Percentiles rank a stretch among this genome's conserved stretches.
phyloP scores from a whole-genome alignment of 92 coral and sea anemone species.

The Scolanthus callimorphus region DNA sequence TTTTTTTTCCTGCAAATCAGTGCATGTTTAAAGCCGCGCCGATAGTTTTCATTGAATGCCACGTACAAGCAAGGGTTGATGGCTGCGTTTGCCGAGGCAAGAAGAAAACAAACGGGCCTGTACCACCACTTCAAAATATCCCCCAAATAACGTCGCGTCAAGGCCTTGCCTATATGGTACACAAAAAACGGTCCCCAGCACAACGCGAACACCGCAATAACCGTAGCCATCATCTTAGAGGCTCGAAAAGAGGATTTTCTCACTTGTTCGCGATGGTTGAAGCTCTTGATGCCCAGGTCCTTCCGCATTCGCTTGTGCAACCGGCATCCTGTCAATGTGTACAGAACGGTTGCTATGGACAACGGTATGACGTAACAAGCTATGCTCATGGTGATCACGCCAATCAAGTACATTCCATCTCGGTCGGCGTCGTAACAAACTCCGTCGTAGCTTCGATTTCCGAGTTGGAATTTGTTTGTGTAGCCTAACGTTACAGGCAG shows the following conservation, averaged over 20 bases:
- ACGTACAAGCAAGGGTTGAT: slow-evolving; percentile 23
- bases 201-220: slow-evolving; percentile 9
- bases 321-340: slow-evolving; percentile 16
- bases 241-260: slow-evolving; percentile 10
- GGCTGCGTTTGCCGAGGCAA: slow-evolving; percentile 21
- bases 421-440: slow-evolving; percentile 17
- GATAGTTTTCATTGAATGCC: slow-evolving; percentile 8
- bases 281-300: background rate
- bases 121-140: slow-evolving; percentile 7
- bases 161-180: slow-evolving; percentile 19
- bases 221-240: slow-evolving; percentile 15
- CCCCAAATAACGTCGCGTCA: slow-evolving; percentile 1
- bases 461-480: background rate
- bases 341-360: slow-evolving; percentile 1
- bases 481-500: slow-evolving; percentile 9
- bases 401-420: slow-evolving; percentile 9
- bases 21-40: slow-evolving; percentile 13
- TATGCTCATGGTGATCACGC: slow-evolving; percentile 23
- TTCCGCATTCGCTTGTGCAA: slow-evolving; percentile 14
- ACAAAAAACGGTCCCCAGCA: slow-evolving; percentile 31
- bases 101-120: slow-evolving; percentile 16
- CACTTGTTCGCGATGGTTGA: slow-evolving; percentile 3
- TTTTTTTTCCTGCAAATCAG: background rate
- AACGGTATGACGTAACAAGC: slow-evolving; percentile 26
- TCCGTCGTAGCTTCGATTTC: background rate